Percentiles rank a stretch among this genome's conserved stretches.
phyloP scores from a whole-genome alignment of 2,888 invertebrate genomes.

The Drosophila koepferae region DNA sequence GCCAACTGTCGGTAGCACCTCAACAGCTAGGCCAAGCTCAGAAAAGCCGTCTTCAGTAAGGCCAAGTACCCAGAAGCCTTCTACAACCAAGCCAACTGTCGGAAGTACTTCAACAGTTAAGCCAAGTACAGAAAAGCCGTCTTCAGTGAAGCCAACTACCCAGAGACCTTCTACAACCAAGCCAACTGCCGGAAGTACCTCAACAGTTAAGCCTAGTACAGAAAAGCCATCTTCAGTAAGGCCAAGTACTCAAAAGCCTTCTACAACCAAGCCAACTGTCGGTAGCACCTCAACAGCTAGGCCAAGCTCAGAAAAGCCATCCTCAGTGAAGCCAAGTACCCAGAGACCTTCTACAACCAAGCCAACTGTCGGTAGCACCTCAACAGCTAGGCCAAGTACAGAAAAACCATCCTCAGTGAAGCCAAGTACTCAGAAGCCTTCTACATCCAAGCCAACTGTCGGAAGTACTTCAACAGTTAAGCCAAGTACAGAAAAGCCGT shows the following conservation, averaged over 20 bases:
- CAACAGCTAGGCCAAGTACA: neutral
- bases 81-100: neutral
- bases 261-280: neutral
- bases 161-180: no score
- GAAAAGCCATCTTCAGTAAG: neutral
- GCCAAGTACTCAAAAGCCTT: neutral
- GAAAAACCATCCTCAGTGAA: no score
- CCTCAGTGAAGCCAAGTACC: neutral
- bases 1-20: no score
- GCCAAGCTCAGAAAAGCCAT: neutral
- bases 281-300: neutral
- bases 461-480: neutral
- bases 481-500: neutral
- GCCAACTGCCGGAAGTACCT: neutral
- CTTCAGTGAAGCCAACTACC: conserved; percentile 4
- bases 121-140: neutral
- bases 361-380: neutral
- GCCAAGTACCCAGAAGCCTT: neutral
- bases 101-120: neutral
- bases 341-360: no score
- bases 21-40: no score
- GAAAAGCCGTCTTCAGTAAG: no score
- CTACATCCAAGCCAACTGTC: neutral
- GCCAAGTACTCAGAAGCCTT: neutral
- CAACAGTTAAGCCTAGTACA: neutral